These are phyloP conservation scores for Plutomurus gul DNA, from an alignment of 1,140 invertebrate species.

Conservation along the genomic window DNA sequence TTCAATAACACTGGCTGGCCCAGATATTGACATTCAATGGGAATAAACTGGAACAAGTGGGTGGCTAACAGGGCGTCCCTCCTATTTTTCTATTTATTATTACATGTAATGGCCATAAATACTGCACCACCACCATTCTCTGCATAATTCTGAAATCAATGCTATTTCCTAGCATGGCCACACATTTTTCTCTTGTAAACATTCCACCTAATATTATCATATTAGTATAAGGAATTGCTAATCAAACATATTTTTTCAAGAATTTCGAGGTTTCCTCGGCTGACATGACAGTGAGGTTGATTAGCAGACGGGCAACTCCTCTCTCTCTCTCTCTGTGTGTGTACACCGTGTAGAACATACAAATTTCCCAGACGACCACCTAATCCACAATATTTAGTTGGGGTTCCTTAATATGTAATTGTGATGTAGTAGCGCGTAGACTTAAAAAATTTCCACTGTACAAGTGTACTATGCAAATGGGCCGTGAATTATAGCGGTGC, in stretches of 20 bases:
- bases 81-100: constrained; percentile 17
- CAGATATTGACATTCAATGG: constrained; percentile 29
- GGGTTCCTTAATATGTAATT: background rate
- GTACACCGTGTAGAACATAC: too few species aligned
- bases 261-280: background rate
- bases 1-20: background rate
- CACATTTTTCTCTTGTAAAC: background rate
- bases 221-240: too few species aligned
- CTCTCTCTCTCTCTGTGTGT: too few species aligned
- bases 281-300: constrained; percentile 10
- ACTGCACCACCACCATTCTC: background rate
- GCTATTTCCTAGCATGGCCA: background rate
- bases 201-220: background rate
- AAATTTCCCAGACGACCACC: too few species aligned
- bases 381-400: background rate
- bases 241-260: too few species aligned
- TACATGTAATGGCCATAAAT: background rate
- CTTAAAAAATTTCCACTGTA: too few species aligned
- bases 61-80: background rate
- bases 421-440: background rate
- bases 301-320: constrained; percentile 15
- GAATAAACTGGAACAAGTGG: constrained; percentile 1
- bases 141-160: background rate
- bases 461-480: too few species aligned
- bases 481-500: too few species aligned